Evolutionary conservation across 2,113 vertebrate species (phyloP).

Genomic region (Pungitius pungitius): DNA sequence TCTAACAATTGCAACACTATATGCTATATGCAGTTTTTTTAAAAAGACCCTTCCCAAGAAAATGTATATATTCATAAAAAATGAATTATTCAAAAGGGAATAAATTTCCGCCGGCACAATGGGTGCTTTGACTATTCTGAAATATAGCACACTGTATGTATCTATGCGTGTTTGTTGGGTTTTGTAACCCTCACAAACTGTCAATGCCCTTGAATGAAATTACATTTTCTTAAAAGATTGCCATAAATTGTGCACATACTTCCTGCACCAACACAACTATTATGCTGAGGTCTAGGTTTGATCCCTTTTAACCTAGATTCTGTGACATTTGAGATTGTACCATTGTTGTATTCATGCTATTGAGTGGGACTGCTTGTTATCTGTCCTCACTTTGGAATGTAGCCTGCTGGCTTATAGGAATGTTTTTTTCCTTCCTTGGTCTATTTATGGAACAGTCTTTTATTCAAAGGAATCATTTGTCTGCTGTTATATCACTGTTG

Average conservation of each 20-base stretch:
- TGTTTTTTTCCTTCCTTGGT: slow-evolving; percentile 23
- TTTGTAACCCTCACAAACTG: neutral
- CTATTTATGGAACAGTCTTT: slow-evolving; percentile 46
- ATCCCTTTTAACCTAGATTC: slow-evolving; percentile 39
- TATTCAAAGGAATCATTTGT: slow-evolving; percentile 38
- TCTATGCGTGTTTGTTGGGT: neutral
- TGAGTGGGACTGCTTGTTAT: slow-evolving; percentile 31
- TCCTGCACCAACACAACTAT: slow-evolving; percentile 42
- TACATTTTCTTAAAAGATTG: slow-evolving; percentile 8
- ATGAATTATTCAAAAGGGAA: neutral
- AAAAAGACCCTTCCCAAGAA: neutral
- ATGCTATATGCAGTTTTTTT: neutral
- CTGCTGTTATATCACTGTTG: slow-evolving; percentile 48
- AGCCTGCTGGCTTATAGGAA: slow-evolving; percentile 27
- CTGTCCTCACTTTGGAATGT: slow-evolving; percentile 41
- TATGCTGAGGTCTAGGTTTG: slow-evolving; percentile 8
- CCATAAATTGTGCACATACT: slow-evolving; percentile 16
- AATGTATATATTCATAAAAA: neutral
- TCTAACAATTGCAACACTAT: neutral
- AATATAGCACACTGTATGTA: neutral
- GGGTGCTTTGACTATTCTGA: neutral
- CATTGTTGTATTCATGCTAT: slow-evolving; percentile 32
- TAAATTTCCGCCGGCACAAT: neutral
- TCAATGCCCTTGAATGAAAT: neutral
- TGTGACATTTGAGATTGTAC: slow-evolving; percentile 48